Evolutionary conservation across 2,888 invertebrate genomes (phyloP).

Genomic region (Dasysyrphus tricinctus): DNA sequence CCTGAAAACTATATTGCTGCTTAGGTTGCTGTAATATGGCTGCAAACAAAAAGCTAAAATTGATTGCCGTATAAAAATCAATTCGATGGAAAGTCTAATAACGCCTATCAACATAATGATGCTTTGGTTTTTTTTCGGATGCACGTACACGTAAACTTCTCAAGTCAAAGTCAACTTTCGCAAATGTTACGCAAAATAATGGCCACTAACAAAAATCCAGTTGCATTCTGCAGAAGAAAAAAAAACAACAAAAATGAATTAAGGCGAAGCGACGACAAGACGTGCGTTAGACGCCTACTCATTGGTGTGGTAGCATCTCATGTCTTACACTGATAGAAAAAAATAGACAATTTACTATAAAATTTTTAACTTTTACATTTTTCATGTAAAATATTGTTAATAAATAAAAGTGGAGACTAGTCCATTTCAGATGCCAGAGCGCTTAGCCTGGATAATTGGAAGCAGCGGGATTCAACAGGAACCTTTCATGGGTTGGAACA

Average conservation of each 20-base stretch:
- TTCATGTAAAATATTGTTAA: too few species aligned
- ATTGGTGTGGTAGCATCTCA: not conserved
- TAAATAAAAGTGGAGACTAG: too few species aligned
- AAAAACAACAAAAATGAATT: constrained; percentile 38
- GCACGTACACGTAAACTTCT: constrained; percentile 27
- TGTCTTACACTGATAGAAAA: not conserved
- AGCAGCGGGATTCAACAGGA: too few species aligned
- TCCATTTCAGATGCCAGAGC: too few species aligned
- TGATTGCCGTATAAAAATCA: constrained; percentile 67
- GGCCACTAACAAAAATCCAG: constrained; percentile 44
- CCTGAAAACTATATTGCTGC: constrained; percentile 11
- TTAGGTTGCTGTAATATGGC: not conserved
- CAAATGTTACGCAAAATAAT: constrained; percentile 54
- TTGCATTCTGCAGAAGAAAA: constrained; percentile 8
- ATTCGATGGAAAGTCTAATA: constrained; percentile 64
- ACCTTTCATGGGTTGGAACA: too few species aligned
- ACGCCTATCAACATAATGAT: constrained; percentile 58
- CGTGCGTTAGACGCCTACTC: constrained; percentile 37
- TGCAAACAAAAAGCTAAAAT: constrained; percentile 51
- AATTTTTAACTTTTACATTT: too few species aligned
- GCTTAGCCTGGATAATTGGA: too few species aligned
- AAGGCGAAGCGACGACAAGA: constrained; percentile 39
- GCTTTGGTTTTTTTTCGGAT: constrained; percentile 33
- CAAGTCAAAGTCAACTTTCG: constrained; percentile 58
- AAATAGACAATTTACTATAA: too few species aligned